phyloP scores from a whole-genome alignment of 2,888 invertebrate species.

The Branchipolynoe longqiensis region DNA sequence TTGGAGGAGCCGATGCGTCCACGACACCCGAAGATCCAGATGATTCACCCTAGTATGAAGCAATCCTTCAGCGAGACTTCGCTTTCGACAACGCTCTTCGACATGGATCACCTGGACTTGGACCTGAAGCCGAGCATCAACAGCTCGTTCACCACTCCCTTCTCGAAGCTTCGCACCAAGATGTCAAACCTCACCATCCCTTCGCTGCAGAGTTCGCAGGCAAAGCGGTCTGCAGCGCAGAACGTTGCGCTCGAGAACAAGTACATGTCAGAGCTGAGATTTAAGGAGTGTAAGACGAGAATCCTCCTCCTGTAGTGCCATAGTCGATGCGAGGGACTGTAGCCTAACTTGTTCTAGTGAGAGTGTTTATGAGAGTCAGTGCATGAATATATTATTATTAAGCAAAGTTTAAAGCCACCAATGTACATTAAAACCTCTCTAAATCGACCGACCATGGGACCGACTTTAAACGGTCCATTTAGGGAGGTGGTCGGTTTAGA shows the following conservation, averaged over 20 bases:
- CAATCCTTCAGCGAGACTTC: slow-evolving; percentile 74
- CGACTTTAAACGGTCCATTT: too few species aligned
- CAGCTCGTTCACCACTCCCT: slow-evolving; percentile 50
- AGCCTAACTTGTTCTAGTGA: too few species aligned
- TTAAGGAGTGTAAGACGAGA: slow-evolving; percentile 64
- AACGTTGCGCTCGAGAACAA: slow-evolving; percentile 61
- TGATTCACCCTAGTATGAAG: slow-evolving; percentile 71
- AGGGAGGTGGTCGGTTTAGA: too few species aligned
- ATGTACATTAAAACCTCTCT: too few species aligned
- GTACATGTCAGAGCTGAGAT: slow-evolving; percentile 65
- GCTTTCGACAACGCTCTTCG: slow-evolving; percentile 56
- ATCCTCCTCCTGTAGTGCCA: slow-evolving; percentile 66
- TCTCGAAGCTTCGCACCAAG: slow-evolving; percentile 60
- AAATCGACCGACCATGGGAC: too few species aligned
- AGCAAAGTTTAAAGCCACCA: too few species aligned
- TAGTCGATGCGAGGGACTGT: too few species aligned
- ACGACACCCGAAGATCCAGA: slow-evolving; percentile 30
- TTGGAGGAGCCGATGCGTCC: not conserved
- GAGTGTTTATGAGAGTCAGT: too few species aligned
- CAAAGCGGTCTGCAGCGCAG: slow-evolving; percentile 46
- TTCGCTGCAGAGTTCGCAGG: slow-evolving; percentile 52
- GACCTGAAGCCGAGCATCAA: slow-evolving; percentile 6
- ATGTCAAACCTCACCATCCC: slow-evolving; percentile 63
- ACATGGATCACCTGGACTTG: slow-evolving; percentile 47
- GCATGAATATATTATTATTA: too few species aligned